These are phyloP conservation scores for Apamea sordens DNA, from an alignment of 2,888 invertebrate species.

Conservation along the genomic window DNA sequence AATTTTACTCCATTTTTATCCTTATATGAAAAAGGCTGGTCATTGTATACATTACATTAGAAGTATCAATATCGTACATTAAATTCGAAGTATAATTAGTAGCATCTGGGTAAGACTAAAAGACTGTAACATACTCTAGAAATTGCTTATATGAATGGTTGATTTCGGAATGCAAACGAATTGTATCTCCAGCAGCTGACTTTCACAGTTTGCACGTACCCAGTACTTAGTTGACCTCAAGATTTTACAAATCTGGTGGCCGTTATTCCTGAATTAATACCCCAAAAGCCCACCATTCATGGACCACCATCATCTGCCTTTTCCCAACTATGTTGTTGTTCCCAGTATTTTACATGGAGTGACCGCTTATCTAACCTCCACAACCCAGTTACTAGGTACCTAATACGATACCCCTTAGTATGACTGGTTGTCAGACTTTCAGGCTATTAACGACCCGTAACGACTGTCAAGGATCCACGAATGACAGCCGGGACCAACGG, in stretches of 20 bases:
- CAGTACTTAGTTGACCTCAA: background rate
- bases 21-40: background rate
- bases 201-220: background rate
- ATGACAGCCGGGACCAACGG: too few relatives aligned
- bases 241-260: too few relatives aligned
- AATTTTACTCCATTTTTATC: too few relatives aligned
- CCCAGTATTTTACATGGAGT: too few relatives aligned
- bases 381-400: too few relatives aligned
- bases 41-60: too few relatives aligned
- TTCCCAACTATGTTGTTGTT: too few relatives aligned
- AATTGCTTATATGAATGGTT: background rate
- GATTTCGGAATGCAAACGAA: background rate
- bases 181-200: background rate
- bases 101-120: conserved; percentile 1
- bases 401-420: too few relatives aligned
- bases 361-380: too few relatives aligned
- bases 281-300: background rate
- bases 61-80: background rate
- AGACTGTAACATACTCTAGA: background rate
- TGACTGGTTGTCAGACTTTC: too few relatives aligned
- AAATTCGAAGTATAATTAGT: background rate
- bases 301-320: background rate
- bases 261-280: background rate
- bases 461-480: too few relatives aligned
- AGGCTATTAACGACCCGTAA: too few relatives aligned